Evolutionary conservation across 2,113 vertebrate species (phyloP).

Genomic region (Microtus pennsylvanicus): DNA sequence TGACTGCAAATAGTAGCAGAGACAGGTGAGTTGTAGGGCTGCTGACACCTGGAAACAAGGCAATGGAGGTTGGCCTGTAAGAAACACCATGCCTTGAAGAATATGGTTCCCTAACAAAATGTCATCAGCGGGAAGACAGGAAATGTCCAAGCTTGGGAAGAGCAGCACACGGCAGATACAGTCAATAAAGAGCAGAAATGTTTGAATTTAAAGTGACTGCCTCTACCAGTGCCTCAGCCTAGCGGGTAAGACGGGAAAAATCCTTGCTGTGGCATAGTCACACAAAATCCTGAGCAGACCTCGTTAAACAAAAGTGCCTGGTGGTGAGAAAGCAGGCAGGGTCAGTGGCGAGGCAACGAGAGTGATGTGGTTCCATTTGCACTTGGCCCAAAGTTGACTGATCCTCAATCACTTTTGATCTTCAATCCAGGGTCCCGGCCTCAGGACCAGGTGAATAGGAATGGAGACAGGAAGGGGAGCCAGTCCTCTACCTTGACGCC

Average conservation of each 20-base stretch:
- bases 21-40: neutral
- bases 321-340: neutral
- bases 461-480: neutral
- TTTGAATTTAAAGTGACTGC: neutral
- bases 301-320: neutral
- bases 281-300: neutral
- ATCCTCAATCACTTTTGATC: neutral
- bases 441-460: neutral
- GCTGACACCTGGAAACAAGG: neutral
- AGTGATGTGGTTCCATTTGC: neutral
- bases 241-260: constrained; percentile 8
- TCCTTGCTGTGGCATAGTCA: neutral
- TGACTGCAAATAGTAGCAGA: constrained; percentile 35
- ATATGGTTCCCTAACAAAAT: neutral
- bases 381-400: neutral
- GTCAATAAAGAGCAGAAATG: neutral
- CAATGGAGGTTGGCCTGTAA: neutral
- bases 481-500: neutral
- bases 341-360: neutral
- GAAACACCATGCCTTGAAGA: neutral
- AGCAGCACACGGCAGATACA: neutral
- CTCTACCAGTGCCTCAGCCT: neutral
- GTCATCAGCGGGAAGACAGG: neutral
- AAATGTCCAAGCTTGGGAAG: neutral
- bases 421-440: neutral